phyloP scores from a whole-genome alignment of 2,888 invertebrate genomes.

The Tenthredo scrophulariae region DNA sequence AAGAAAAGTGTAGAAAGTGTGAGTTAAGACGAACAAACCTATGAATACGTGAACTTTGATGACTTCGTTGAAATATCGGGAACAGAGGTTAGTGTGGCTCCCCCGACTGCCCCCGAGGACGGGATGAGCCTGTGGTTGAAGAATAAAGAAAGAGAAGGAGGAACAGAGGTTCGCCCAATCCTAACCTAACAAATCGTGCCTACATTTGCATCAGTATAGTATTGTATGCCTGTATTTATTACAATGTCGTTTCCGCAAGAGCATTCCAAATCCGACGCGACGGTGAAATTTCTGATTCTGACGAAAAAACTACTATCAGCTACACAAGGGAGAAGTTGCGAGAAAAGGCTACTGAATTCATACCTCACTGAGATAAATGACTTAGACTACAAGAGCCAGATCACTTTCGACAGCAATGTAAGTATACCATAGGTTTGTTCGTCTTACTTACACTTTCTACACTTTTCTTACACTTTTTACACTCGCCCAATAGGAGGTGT shows the following conservation, averaged over 20 bases:
- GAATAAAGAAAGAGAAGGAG: too few relatives aligned
- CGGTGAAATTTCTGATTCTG: constrained; percentile 65
- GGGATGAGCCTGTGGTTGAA: too few relatives aligned
- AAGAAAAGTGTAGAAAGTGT: too few relatives aligned
- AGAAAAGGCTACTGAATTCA: constrained; percentile 77
- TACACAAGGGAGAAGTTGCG: constrained; percentile 64
- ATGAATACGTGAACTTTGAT: too few relatives aligned
- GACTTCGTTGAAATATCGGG: not conserved
- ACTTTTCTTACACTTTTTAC: too few relatives aligned
- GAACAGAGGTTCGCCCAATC: not conserved
- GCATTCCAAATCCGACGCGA: constrained; percentile 13
- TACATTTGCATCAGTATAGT: not conserved
- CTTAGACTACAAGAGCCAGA: constrained; percentile 80
- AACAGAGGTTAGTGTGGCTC: not conserved
- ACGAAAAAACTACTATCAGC: constrained; percentile 66
- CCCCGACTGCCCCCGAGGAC: too few relatives aligned
- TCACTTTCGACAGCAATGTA: constrained; percentile 79
- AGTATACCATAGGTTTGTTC: too few relatives aligned
- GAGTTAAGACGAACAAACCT: too few relatives aligned
- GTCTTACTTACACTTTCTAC: too few relatives aligned
- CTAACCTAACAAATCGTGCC: not conserved
- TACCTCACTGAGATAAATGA: constrained; percentile 83
- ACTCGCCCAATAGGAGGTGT: too few relatives aligned
- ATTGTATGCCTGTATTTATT: not conserved
- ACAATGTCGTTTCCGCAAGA: constrained; percentile 39